Evolutionary conservation across 2,113 vertebrate species (phyloP), one percentile per base, ranked within the genome.

Genomic region (Heterotis niloticus): DNA sequence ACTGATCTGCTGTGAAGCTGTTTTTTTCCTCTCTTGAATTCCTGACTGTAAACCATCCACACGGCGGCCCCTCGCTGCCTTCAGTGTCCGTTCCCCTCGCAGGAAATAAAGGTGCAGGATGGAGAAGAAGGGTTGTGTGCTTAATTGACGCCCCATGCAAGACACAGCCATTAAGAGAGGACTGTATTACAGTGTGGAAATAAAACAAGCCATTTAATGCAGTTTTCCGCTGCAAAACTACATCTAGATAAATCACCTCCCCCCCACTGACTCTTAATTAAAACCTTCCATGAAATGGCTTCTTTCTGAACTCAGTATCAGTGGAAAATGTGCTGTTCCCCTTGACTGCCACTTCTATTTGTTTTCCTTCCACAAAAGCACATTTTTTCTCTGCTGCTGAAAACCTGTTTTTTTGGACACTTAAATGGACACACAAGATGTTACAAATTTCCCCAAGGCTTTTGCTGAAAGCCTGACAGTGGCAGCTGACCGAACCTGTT

Each of bases 311-410:
- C 71, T 73, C 52, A 10, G 57, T 59, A 12, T 14, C 71, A 73
- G 56, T 73, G 71, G 71, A 73, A 73, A 73, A 73, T 73, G 67
- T 73, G 24, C 28, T n/a, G n/a, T n/a, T n/a, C n/a, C n/a, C n/a
- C n/a, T n/a, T n/a, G n/a, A n/a, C n/a, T n/a, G n/a, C n/a, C n/a
- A n/a, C n/a, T n/a, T n/a, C n/a, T n/a, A n/a, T n/a, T n/a, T n/a
- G n/a, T n/a, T n/a, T n/a, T 51, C 59, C 51, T 76, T 51, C n/a
- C 59, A 23, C 34, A 29, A 64, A 76, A 26, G 62, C 29, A 65
- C 54, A 57, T 74, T 56, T 14, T 54, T 56, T 73, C 51, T 26
- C 52, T 73, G 71, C 23, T 56, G 52, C 51, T 73, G 23, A n/a
- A n/a, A n/a, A 26, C 13, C 23, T 57, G 71, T 57, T 64, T 12